These are phyloP conservation scores for Caradrina clavipalpis DNA, from an alignment of 2,888 invertebrate species.

Conservation along the genomic window DNA sequence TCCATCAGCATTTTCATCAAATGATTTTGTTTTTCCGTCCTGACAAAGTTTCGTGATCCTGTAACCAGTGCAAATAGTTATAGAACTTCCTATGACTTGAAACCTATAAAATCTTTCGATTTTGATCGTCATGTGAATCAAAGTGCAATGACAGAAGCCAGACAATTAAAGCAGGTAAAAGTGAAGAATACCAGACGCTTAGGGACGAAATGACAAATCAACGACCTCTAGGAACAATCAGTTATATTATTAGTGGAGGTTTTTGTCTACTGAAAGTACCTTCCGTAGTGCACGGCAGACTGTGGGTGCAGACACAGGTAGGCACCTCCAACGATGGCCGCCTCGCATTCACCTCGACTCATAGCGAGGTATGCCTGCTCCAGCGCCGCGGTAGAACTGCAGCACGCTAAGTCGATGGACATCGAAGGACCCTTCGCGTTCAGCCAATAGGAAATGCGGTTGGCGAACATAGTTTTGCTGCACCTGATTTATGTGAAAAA, in stretches of 20 bases:
- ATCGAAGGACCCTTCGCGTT: constrained; percentile 76
- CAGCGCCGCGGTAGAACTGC: constrained; percentile 76
- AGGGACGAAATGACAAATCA: too few relatives aligned
- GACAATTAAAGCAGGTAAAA: too few relatives aligned
- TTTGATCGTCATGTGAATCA: too few relatives aligned
- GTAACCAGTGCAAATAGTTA: constrained; percentile 16
- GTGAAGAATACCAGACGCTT: too few relatives aligned
- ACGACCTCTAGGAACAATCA: background rate
- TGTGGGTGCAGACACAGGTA: constrained; percentile 91
- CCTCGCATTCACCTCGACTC: constrained; percentile 76
- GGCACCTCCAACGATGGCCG: constrained; percentile 92
- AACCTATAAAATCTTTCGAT: too few relatives aligned
- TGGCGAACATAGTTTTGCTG: constrained; percentile 75
- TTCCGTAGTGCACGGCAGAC: constrained; percentile 73
- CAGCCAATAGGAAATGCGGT: constrained; percentile 77
- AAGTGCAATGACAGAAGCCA: too few relatives aligned
- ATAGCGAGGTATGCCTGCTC: constrained; percentile 77
- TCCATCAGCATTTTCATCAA: constrained; percentile 95
- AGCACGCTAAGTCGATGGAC: constrained; percentile 74
- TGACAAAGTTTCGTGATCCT: constrained; percentile 90
- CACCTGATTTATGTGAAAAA: constrained; percentile 56
- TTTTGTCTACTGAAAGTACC: constrained; percentile 61
- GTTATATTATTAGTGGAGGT: background rate
- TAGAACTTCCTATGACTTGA: too few relatives aligned
- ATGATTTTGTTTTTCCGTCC: constrained; percentile 96